Evolutionary conservation across 2,797 vertebrate species (phyloP).

Genomic region (Phoeniculus purpureus): DNA sequence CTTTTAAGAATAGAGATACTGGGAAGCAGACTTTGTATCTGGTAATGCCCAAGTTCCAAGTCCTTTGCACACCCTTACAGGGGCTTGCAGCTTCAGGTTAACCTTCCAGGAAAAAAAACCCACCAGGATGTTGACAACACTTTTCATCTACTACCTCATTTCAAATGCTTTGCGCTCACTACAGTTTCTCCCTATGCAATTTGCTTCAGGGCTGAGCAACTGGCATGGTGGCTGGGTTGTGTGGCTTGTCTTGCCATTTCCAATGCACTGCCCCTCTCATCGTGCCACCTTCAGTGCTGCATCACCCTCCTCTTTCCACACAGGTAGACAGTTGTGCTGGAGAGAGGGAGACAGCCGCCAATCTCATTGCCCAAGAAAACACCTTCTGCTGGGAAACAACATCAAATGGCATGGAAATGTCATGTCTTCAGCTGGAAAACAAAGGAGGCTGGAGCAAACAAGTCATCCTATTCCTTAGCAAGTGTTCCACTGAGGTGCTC

Average conservation of each 20-base stretch:
- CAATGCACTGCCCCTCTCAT: accelerated
- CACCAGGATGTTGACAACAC: not conserved
- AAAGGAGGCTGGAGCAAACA: not conserved
- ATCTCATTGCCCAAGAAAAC: not conserved
- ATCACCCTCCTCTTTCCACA: accelerated
- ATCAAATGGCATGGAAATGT: not conserved
- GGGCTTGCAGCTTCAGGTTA: not conserved
- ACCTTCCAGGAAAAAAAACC: not conserved
- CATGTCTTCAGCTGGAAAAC: constrained; percentile 15
- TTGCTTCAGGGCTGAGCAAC: not conserved
- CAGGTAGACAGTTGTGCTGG: not conserved
- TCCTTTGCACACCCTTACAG: not conserved
- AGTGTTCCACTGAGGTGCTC: not conserved
- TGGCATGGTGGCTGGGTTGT: not conserved
- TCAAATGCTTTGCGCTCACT: not conserved
- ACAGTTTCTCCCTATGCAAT: not conserved
- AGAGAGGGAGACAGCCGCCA: not conserved
- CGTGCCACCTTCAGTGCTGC: not conserved
- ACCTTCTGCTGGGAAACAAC: not conserved
- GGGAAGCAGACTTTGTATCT: not conserved
- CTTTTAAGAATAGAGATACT: not conserved
- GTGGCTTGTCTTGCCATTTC: not conserved
- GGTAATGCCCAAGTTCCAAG: not conserved
- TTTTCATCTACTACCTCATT: not conserved
- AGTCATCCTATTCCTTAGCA: not conserved